Evolutionary conservation across 2,797 vertebrate species (phyloP).

Genomic region (Anguilla obscura): DNA sequence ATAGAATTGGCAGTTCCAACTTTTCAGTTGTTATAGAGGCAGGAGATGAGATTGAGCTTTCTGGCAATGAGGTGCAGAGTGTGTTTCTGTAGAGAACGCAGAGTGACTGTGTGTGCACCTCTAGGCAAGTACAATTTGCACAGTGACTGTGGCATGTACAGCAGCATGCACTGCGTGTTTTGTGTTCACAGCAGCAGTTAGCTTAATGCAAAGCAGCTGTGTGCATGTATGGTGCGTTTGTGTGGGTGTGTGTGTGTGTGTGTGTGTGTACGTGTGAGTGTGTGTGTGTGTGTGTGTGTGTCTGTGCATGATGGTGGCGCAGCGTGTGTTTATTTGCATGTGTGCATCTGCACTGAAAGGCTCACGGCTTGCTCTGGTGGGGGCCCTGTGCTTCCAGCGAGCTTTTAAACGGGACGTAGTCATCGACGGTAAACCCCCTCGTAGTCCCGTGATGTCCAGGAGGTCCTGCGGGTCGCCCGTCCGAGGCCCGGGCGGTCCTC

Average conservation of each 20-base stretch:
- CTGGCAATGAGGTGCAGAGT: neutral
- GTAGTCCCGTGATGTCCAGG: constrained; percentile 82
- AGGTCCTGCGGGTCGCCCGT: constrained; percentile 75
- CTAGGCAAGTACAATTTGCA: too few species aligned
- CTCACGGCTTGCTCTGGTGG: constrained; percentile 21
- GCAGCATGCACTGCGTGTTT: neutral
- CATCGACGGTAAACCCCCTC: constrained; percentile 84
- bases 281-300: neutral
- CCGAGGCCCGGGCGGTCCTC: constrained; percentile 73
- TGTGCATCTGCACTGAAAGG: neutral
- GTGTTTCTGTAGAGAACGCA: neutral
- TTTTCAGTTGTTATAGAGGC: neutral
- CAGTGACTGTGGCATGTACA: neutral
- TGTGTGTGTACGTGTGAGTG: neutral
- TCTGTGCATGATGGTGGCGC: neutral
- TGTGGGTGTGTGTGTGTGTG: neutral
- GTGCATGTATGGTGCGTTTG: neutral
- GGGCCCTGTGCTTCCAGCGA: constrained; percentile 26
- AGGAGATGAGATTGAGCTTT: neutral
- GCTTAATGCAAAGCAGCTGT: neutral
- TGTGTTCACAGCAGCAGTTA: neutral
- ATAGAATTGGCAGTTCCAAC: neutral
- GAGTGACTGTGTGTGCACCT: too few species aligned
- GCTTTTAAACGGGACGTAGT: constrained; percentile 69
- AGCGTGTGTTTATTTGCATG: neutral